Evolutionary conservation across 2,888 invertebrate genomes (phyloP), one percentile per base, ranked within the genome.

Genomic region (Ennomos quercinarius): DNA sequence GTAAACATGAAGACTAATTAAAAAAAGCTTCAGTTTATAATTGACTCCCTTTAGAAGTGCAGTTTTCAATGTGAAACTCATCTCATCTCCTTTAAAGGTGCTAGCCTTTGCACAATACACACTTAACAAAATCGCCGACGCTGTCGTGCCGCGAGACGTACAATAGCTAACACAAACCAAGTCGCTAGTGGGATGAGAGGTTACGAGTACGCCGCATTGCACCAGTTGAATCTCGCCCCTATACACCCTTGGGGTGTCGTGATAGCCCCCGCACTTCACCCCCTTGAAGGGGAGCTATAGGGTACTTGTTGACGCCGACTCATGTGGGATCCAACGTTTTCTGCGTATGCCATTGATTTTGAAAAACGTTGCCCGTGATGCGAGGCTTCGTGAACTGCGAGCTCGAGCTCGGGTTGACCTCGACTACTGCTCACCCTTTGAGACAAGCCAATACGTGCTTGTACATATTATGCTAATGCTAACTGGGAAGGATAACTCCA

Each of bases 191-290:
- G 55, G 38, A 48, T 77, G 78, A 84, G 83, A 51, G 36, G 42
- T 11, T 37, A 8, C 42, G 27, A 51, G 81, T 78, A 81, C 87
- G 85, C 87, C 90, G 91, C 91, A 91, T 89, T 91, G 91, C 91
- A 91, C 91, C 91, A 91, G 91, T 91, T 91, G 91, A 91, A 90
- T 91, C 87, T 88, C 87, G 78, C 85, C 89, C 86, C 83, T 50
- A 42, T 10, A 34, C 40, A 50, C 49, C 41, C 41, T 42, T 12
- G 48, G 37, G 39, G 39, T 35, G 44, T 34, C 40, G n/a, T 11
- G 27, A 10, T 9, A 51, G 63, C 67, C 42, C 56, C 62, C 70
- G 43, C 45, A 57, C 52, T 72, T 71, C 72, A 66, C 64, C 70
- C 59, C 68, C 59, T 72, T 65, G 67, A 44, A 43, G 51, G 51